A percentile compares a stretch with the other conserved stretches of the same genome.
These are phyloP conservation scores for Adineta ricciae DNA, from an alignment of 2,888 invertebrate species.

Conservation along the genomic window DNA sequence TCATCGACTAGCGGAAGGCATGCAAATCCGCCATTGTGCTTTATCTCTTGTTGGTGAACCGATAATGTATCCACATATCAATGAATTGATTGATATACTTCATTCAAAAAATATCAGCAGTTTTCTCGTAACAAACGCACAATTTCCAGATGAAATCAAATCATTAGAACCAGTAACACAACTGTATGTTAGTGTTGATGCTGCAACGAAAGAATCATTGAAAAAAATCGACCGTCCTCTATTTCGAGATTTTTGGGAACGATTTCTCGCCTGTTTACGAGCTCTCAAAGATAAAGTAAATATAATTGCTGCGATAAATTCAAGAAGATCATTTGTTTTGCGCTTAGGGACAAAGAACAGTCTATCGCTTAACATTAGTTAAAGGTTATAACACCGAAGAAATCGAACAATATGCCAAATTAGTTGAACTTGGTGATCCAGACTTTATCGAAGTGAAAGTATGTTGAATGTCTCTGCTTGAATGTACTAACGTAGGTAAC, in stretches of 20 bases:
- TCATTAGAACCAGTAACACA: constrained; percentile 55
- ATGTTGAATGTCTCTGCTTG: constrained; percentile 27
- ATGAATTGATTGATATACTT: constrained; percentile 52
- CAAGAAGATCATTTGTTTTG: not conserved
- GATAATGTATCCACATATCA: constrained; percentile 59
- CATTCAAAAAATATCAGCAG: constrained; percentile 54
- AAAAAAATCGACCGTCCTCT: constrained; percentile 57
- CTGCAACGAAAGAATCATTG: constrained; percentile 55
- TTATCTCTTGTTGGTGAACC: constrained; percentile 58
- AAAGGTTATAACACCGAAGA: constrained; percentile 57
- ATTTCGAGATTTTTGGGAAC: constrained; percentile 56
- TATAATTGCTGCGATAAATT: too few species aligned
- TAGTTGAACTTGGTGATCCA: constrained; percentile 54
- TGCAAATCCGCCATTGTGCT: constrained; percentile 55
- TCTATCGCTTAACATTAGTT: constrained; percentile 56
- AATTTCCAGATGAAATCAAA: constrained; percentile 57
- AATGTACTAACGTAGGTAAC: too few species aligned
- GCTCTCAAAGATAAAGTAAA: constrained; percentile 52
- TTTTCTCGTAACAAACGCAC: constrained; percentile 58
- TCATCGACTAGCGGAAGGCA: constrained; percentile 53
- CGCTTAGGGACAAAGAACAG: constrained; percentile 54
- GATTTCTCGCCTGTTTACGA: constrained; percentile 54
- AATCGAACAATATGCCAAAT: constrained; percentile 54
- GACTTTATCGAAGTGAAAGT: constrained; percentile 59
- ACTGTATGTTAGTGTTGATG: constrained; percentile 57